Evolutionary conservation across 2,888 invertebrate genomes (phyloP), one percentile per base, ranked within the genome.

Genomic region (Temnothorax unifasciatus): DNA sequence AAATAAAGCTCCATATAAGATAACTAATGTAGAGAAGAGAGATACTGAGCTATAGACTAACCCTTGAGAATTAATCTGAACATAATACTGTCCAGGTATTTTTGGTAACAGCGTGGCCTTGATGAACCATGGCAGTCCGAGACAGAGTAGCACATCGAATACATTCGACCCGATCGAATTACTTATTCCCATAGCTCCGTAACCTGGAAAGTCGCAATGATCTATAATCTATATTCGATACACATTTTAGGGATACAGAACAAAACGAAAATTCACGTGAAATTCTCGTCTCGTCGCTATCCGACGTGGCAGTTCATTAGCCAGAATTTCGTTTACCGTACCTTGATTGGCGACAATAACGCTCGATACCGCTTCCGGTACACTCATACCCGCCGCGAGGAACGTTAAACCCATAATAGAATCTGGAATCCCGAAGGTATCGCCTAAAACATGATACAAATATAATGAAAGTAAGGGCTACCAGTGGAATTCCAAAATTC

Each of bases 321-420:
- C 3, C 2, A 71, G 5, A 38, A 38, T 21, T 2, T 21, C 18
- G 13, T 50, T 41, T 38, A 21, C 34, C 13, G 8, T 95, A 96
- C 97, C 98, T 96, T 97, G 97, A 92, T 97, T 97, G 3, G 98
- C 97, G 0, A 98, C 98, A 71, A 98, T 96, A 11, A 98, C 96
- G 93, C 98, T 98, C 52, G 98, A 97, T 1, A 98, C 97, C 0
- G 98, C 98, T 95, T 98, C 98, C 0, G 98, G 98, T 0, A 98
- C 96, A 92, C 98, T 98, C 87, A 98, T 98, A 66, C 98, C 98
- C 2, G 97, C 97, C 0, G 98, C 98, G 44, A 98, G 95, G 91
- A 98, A 97, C 3, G 98, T 98, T 82, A 98, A 95, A 0, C 98
- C 98, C 95, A 98, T 98, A 18, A 98, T 97, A 47, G 98, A 97